Evolutionary conservation across 1,140 invertebrate genomes (phyloP), one percentile per base, ranked within the genome.

Genomic region (Aphis gossypii): DNA sequence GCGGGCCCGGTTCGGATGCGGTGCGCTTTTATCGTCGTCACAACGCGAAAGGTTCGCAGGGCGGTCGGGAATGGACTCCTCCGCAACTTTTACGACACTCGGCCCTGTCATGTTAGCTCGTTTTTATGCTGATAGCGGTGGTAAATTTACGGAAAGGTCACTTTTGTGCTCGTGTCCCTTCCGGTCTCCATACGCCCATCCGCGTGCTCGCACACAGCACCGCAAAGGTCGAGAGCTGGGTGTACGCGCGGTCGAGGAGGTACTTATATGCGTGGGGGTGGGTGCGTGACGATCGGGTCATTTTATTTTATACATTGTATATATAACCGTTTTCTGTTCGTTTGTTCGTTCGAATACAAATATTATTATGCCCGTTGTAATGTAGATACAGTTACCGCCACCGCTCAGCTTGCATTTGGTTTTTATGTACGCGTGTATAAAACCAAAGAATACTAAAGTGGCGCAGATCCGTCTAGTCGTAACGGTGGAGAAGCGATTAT

Each of bases 61-160:
- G 30, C 14, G 60, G 30, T 18, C 9, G 38, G 83, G 38, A 23
- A 30, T 21, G 11, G 21, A 83, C 21, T 87, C 86, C 14, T 46
- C 44, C 25, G 86, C 86, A 48, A 46, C 23, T 87, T 87, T 87
- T 48, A 90, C 51, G 51, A 20, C 88, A 25, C 21, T 35, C 60
- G 30, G n/a, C 21, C 41, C 89, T 25, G 38, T 25, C 25, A 54
- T 68, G 51, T 30, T 4, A 41, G 89, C 38, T n/a, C 51, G 56
- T 76, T 91, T 91, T 91, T 91, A 91, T 68, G 90, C 18, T 91
- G 38, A 91, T 76, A 46, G 56, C 35, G 41, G 90, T 76, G 38
- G 60, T 91, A 91, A 91, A 91, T 91, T 38, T 56, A 46, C 30
- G 90, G 54, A 68, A 30, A 18, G 56, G 41, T 91, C 56, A 68